These are phyloP conservation scores for Lepilemur septentrionalis DNA, from an alignment of 2,797 vertebrate genomes.

Conservation along the genomic window DNA sequence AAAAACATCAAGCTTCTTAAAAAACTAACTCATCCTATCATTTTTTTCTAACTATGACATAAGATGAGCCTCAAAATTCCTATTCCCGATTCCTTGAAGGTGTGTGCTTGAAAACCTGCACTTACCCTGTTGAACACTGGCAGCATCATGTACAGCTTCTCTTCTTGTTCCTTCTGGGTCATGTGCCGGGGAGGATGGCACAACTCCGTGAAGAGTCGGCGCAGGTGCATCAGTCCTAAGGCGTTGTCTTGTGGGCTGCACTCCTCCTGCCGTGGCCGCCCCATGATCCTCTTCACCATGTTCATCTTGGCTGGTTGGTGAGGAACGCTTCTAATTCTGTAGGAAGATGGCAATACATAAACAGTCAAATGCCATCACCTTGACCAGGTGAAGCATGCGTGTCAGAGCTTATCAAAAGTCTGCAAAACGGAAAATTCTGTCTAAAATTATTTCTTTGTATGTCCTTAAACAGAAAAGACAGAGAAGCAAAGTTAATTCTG, in stretches of 20 bases:
- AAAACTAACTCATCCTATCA: background rate
- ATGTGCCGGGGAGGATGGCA: slow-evolving; percentile 98
- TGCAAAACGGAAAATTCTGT: background rate
- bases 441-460: background rate
- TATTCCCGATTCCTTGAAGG: background rate
- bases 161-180: slow-evolving; percentile 99
- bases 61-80: background rate
- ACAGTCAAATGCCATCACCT: background rate
- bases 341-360: background rate
- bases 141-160: slow-evolving; percentile 99
- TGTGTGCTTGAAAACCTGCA: background rate
- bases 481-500: background rate
- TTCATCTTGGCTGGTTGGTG: slow-evolving; percentile 96
- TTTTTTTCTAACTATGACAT: background rate
- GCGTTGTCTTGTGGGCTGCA: slow-evolving; percentile 99
- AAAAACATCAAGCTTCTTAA: background rate
- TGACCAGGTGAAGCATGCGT: background rate
- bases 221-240: slow-evolving; percentile 97
- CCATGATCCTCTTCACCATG: slow-evolving; percentile 99
- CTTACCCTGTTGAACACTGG: slow-evolving; percentile 98
- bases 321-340: slow-evolving; percentile 89
- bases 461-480: background rate
- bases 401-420: background rate
- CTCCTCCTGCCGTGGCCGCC: slow-evolving; percentile 97
- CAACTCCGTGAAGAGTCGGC: slow-evolving; percentile 97